Conservation (phyloP, 2,113 vertebrate species). For the Oriolus oriolus region DNA sequence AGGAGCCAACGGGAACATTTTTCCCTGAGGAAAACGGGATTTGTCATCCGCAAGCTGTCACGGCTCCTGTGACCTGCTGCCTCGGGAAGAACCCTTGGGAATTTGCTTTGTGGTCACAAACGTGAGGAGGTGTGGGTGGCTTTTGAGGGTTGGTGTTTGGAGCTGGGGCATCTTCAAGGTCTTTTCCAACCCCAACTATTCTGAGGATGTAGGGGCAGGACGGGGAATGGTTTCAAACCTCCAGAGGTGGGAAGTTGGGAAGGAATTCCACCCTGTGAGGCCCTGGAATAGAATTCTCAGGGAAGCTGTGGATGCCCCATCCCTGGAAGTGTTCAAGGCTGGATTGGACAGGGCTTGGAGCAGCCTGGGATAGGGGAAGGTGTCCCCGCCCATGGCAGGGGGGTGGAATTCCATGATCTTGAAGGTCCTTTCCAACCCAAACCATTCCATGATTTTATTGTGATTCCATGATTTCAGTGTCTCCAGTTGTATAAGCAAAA, state of each 20-base stretch:
- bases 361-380: background rate
- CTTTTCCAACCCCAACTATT: background rate
- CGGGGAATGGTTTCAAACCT: background rate
- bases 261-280: background rate
- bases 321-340: background rate
- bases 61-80: background rate
- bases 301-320: background rate
- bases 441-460: background rate
- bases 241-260: background rate
- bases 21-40: background rate
- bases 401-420: background rate
- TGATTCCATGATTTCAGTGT: background rate
- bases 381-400: background rate
- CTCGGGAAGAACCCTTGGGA: background rate
- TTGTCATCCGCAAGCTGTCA: background rate
- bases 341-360: fast-evolving
- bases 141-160: background rate
- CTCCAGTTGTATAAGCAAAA: background rate
- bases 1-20: background rate
- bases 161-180: background rate
- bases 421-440: background rate
- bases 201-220: background rate
- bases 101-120: background rate
- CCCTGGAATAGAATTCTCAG: background rate
- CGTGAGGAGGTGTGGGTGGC: background rate